Conservation (phyloP, 2,888 invertebrate species). For the Carabus problematicus region DNA sequence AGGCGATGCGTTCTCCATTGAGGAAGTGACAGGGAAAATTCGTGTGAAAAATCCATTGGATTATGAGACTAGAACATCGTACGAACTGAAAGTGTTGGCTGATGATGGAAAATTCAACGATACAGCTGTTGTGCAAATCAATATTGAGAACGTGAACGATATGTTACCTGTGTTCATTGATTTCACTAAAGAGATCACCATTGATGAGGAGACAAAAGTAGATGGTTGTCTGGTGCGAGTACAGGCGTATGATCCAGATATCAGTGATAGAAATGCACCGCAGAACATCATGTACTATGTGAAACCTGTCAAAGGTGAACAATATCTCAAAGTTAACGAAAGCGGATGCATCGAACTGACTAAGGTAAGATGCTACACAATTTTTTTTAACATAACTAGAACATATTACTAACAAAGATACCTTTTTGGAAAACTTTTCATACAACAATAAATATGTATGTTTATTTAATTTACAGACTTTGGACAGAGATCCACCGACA, state of each 20-base stretch:
- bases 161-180: slow-evolving; percentile 84
- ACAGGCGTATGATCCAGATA: slow-evolving; percentile 86
- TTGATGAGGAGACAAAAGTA: slow-evolving; percentile 76
- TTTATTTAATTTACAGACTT: slow-evolving; percentile 52
- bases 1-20: slow-evolving; percentile 85
- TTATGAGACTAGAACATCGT: slow-evolving; percentile 85
- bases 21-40: slow-evolving; percentile 84
- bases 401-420: too few relatives aligned
- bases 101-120: slow-evolving; percentile 86
- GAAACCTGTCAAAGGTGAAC: slow-evolving; percentile 74
- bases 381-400: not conserved
- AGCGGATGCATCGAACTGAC: slow-evolving; percentile 77
- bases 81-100: slow-evolving; percentile 82
- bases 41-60: slow-evolving; percentile 79
- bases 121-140: slow-evolving; percentile 82
- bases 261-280: slow-evolving; percentile 74
- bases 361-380: slow-evolving; percentile 55
- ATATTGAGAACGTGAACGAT: slow-evolving; percentile 90
- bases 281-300: slow-evolving; percentile 81
- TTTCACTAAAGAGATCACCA: slow-evolving; percentile 74
- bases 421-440: too few relatives aligned
- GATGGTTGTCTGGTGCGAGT: slow-evolving; percentile 75
- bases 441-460: too few relatives aligned
- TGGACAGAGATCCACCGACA: slow-evolving; percentile 89
- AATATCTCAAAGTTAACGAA: slow-evolving; percentile 72